Percentiles rank a stretch among this genome's conserved stretches.
phyloP scores from a whole-genome alignment of 2,888 invertebrate species.

The Philaethria dido region DNA sequence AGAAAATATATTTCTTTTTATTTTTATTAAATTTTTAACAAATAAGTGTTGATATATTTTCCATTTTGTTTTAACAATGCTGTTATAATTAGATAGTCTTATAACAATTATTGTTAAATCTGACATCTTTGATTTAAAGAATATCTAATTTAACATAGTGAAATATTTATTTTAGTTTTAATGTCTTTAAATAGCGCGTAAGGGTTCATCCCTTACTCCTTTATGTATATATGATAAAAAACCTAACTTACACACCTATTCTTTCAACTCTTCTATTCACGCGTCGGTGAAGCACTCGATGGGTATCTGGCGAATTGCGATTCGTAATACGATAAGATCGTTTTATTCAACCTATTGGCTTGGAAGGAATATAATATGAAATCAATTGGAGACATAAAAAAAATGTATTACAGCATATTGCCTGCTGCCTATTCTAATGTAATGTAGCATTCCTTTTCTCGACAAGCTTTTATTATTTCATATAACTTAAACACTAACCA shows the following conservation, averaged over 20 bases:
- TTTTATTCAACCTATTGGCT: conserved; percentile 46
- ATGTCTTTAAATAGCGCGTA: neutral
- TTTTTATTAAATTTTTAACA: neutral
- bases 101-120: neutral
- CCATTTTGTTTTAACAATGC: neutral
- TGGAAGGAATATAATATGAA: conserved; percentile 50
- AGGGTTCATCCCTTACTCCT: too few relatives aligned
- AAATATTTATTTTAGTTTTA: neutral
- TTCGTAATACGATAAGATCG: conserved; percentile 43
- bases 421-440: conserved; percentile 8
- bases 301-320: conserved; percentile 41
- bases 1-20: conserved; percentile 25
- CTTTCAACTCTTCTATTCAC: conserved; percentile 31
- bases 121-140: neutral
- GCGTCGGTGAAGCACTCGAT: conserved; percentile 31
- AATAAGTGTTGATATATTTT: too few relatives aligned
- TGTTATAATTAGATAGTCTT: neutral
- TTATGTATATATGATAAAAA: neutral
- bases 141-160: neutral
- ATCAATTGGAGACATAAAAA: conserved; percentile 46
- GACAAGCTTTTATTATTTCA: neutral
- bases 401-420: conserved; percentile 30
- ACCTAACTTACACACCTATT: conserved; percentile 19
- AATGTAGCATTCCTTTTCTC: neutral
- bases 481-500: neutral